Conservation (phyloP, 2,797 vertebrate genomes). For the Phataginus tetradactyla region DNA sequence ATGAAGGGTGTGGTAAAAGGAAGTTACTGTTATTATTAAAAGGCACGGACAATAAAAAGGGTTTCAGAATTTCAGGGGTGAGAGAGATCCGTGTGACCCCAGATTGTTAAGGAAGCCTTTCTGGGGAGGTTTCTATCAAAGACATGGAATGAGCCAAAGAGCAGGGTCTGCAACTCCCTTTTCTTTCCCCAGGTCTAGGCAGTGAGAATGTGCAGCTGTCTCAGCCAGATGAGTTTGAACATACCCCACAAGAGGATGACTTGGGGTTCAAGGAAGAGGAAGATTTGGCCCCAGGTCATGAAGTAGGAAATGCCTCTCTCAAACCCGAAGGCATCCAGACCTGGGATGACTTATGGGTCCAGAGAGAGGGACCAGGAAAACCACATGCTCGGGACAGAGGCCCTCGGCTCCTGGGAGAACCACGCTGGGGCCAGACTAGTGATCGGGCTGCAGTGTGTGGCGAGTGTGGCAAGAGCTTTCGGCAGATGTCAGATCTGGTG, state of each 20-base stretch:
- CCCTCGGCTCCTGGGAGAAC: slow-evolving; percentile 59
- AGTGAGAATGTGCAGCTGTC: slow-evolving; percentile 62
- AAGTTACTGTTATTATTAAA: neutral
- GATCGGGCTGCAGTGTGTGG: slow-evolving; percentile 74
- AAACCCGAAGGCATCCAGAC: slow-evolving; percentile 71
- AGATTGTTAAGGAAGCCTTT: neutral
- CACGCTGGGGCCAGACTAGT: slow-evolving; percentile 64
- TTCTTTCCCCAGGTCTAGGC: slow-evolving; percentile 66
- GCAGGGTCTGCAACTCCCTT: slow-evolving; percentile 2
- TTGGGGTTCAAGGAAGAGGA: slow-evolving; percentile 75
- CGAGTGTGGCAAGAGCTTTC: slow-evolving; percentile 78
- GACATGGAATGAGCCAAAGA: neutral
- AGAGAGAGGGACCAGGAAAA: slow-evolving; percentile 65
- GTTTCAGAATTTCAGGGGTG: neutral
- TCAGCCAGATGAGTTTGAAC: slow-evolving; percentile 62
- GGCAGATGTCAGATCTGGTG: slow-evolving; percentile 81
- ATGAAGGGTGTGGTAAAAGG: neutral
- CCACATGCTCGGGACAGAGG: slow-evolving; percentile 47
- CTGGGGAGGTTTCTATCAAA: neutral
- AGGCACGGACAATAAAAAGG: neutral
- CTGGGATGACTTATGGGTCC: slow-evolving; percentile 78
- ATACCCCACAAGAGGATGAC: slow-evolving; percentile 58
- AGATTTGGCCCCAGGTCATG: slow-evolving; percentile 49
- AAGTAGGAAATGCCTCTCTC: slow-evolving; percentile 64
- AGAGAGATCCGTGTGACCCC: neutral